Evolutionary conservation across 1,140 invertebrate genomes (phyloP), one percentile per base, ranked within the genome.

Genomic region (Ectropis grisescens): DNA sequence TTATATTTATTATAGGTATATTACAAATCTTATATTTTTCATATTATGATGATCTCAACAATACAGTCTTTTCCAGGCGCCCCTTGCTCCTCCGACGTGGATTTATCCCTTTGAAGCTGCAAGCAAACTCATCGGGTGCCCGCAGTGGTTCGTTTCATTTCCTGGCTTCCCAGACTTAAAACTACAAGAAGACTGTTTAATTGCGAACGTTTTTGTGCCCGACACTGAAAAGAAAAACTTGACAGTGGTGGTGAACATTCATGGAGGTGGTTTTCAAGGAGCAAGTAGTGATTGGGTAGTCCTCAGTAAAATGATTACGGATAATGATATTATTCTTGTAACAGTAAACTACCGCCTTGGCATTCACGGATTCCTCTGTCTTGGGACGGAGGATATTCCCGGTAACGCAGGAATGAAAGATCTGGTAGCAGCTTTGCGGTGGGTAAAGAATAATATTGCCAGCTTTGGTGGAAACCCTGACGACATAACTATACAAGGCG

Each of bases 161-260:
- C n/a, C n/a, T n/a, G 28, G n/a, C 3, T 3, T 11, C 33, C 29
- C 31, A 29, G 13, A 4, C 24, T 34, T n/a, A n/a, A n/a, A n/a
- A n/a, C n/a, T n/a, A 2, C 40, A 53, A 41, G 71, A 76, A 49
- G 41, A 74, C 36, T 78, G 71, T 26, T 50, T 78, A 0, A 42
- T 69, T 10, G 58, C 55, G 13, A 71, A 69, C 41, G 35, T 78
- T 3, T 74, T 48, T 32, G 57, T 58, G 2, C 69, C 67, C 5
- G 39, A 74, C 14, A 69, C 54, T 7, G 26, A 50, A 2, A 16
- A 56, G n/a, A 56, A 53, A n/a, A 59, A 68, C 6, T 23, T 74
- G 12, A 58, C 72, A 2, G 69, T 78, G 0, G 16, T 78, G 7
- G 66, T 74, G 3, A 36, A 43, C 11, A 43, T 66, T 10, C 61